Conservation (phyloP, 2,797 vertebrate species). For the Sphenodon punctatus region DNA sequence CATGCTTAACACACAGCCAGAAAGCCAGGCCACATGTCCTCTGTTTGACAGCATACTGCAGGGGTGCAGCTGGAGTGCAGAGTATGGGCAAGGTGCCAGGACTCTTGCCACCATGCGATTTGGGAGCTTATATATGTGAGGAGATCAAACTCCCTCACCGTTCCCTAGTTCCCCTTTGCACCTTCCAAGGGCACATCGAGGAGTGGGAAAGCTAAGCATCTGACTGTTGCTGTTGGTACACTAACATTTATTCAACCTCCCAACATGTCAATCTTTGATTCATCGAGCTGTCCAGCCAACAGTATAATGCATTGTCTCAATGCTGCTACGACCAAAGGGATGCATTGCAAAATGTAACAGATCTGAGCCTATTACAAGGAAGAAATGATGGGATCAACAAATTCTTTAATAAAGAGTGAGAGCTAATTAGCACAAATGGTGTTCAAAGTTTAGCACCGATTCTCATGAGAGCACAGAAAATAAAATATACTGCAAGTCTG, state of each 20-base stretch:
- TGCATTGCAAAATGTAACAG: neutral
- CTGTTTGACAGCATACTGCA: too few relatives aligned
- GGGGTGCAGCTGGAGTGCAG: too few relatives aligned
- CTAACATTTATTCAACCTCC: neutral
- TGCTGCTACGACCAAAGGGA: neutral
- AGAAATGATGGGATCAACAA: neutral
- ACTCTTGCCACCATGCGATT: too few relatives aligned
- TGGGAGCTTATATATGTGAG: too few relatives aligned
- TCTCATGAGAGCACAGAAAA: neutral
- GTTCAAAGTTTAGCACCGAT: neutral
- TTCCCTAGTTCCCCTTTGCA: too few relatives aligned
- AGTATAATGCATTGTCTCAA: neutral
- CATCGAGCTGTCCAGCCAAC: neutral
- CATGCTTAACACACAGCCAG: too few relatives aligned
- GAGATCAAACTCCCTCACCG: too few relatives aligned
- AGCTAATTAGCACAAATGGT: neutral
- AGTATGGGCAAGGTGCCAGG: too few relatives aligned
- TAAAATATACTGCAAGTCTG: neutral
- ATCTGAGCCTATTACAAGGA: neutral
- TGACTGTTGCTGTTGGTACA: neutral
- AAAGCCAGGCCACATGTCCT: too few relatives aligned
- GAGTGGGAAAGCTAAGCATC: too few relatives aligned
- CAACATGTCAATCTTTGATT: constrained; percentile 2
- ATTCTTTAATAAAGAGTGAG: neutral
- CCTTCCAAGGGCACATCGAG: too few relatives aligned